These are phyloP conservation scores for Amphiprion clarkii DNA, from an alignment of 2,797 vertebrate species.

Conservation along the genomic window DNA sequence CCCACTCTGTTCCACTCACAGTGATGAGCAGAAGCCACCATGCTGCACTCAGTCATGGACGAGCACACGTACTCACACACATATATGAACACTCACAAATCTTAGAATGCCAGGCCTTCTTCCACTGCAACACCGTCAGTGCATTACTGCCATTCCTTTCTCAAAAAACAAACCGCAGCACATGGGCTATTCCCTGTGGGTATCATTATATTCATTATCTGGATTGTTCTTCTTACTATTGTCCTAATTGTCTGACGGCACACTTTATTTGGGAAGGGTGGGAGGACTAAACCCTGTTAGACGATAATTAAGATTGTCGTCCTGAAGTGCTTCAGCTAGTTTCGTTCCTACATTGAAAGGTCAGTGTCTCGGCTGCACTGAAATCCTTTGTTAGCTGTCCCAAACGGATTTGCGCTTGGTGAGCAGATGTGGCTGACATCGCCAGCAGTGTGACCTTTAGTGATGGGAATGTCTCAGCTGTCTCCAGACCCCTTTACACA, in stretches of 20 bases:
- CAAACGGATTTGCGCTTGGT: conserved; percentile 75
- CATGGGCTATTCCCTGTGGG: conserved; percentile 73
- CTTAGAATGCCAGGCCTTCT: conserved; percentile 59
- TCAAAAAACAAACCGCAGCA: conserved; percentile 62
- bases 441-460: conserved; percentile 83
- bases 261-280: conserved; percentile 69
- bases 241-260: conserved; percentile 68
- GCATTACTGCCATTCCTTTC: conserved; percentile 71
- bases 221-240: conserved; percentile 64
- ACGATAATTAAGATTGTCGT: conserved; percentile 83
- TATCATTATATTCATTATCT: conserved; percentile 81
- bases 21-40: conserved; percentile 75
- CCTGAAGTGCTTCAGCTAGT: conserved; percentile 76
- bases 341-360: conserved; percentile 77
- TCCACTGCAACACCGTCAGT: conserved; percentile 52
- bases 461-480: conserved; percentile 75
- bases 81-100: conserved; percentile 32
- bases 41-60: conserved; percentile 61
- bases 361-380: conserved; percentile 78
- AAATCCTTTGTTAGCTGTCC: conserved; percentile 82
- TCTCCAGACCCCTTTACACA: conserved; percentile 64
- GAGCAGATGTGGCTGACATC: conserved; percentile 82
- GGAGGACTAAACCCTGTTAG: conserved; percentile 71
- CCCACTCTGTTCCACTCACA: conserved; percentile 71
- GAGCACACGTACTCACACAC: conserved; percentile 12